These are phyloP conservation scores for Drosophila anomalipes DNA, from an alignment of 2,888 invertebrate genomes.

Conservation along the genomic window DNA sequence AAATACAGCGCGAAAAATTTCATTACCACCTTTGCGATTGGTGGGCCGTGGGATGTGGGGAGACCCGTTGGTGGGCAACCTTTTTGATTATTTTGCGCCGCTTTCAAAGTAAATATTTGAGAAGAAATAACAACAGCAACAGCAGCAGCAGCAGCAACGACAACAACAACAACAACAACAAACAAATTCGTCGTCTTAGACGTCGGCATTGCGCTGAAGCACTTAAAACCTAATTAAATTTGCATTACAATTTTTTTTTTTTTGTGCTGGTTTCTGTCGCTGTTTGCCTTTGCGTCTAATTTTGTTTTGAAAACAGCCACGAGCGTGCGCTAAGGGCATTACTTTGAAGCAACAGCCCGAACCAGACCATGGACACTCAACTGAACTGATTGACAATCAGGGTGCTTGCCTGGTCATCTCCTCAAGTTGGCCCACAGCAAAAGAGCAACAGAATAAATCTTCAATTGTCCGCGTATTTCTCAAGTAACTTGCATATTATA, in stretches of 20 bases:
- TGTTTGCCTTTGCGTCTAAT: conserved; percentile 64
- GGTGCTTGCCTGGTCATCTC: conserved; percentile 41
- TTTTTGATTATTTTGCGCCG: conserved; percentile 75
- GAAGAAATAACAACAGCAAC: conserved; percentile 54
- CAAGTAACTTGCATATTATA: conserved; percentile 40
- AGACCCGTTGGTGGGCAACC: conserved; percentile 51
- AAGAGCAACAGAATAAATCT: conserved; percentile 12
- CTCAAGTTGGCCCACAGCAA: neutral
- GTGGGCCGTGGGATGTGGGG: conserved; percentile 1
- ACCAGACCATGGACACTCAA: conserved; percentile 30
- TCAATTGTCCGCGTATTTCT: conserved; percentile 11
- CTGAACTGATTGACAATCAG: conserved; percentile 73
- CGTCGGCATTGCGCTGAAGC: conserved; percentile 71
- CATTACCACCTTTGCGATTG: conserved; percentile 70
- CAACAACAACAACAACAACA: conserved; percentile 19
- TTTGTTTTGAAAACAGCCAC: conserved; percentile 77
- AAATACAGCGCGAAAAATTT: conserved; percentile 78
- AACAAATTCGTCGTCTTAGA: conserved; percentile 61
- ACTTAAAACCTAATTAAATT: conserved; percentile 81
- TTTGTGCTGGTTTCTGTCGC: conserved; percentile 34
- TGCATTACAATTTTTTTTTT: conserved; percentile 78
- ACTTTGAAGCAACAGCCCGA: conserved; percentile 46
- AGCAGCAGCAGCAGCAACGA: conserved; percentile 14
- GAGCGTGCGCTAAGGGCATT: conserved; percentile 57
- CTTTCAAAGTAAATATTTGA: conserved; percentile 80